Evolutionary conservation across 2,888 invertebrate genomes (phyloP).

Genomic region (Drosophila pseudotakahashii): DNA sequence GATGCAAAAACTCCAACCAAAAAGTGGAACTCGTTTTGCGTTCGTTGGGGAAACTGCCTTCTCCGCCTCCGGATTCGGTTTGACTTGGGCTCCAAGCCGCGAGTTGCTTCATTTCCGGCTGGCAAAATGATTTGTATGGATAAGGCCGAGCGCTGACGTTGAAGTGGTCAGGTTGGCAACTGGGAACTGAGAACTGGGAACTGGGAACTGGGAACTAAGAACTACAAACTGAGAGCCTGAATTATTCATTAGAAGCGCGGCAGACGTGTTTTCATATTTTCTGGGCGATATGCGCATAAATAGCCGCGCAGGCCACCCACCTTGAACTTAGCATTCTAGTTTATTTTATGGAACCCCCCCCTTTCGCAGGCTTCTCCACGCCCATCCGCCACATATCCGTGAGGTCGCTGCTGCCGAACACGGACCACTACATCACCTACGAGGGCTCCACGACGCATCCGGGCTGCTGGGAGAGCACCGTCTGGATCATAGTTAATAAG

Average conservation of each 20-base stretch:
- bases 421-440: slow-evolving; percentile 98
- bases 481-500: slow-evolving; percentile 99
- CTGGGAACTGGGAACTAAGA: slow-evolving; percentile 1
- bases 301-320: slow-evolving; percentile 25
- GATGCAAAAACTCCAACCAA: slow-evolving; percentile 38
- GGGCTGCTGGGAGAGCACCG: slow-evolving; percentile 99
- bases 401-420: slow-evolving; percentile 94
- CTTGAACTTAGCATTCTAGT: slow-evolving; percentile 44
- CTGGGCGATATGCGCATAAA: slow-evolving; percentile 47
- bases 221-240: slow-evolving; percentile 43
- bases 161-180: slow-evolving; percentile 51
- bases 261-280: slow-evolving; percentile 56
- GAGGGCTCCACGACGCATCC: slow-evolving; percentile 99
- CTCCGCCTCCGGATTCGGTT: slow-evolving; percentile 3
- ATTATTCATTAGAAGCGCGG: slow-evolving; percentile 65
- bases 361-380: slow-evolving; percentile 89
- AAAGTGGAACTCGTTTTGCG: background rate
- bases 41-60: background rate
- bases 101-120: slow-evolving; percentile 72
- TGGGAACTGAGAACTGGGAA: background rate
- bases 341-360: slow-evolving; percentile 20
- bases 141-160: slow-evolving; percentile 55
- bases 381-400: slow-evolving; percentile 94
- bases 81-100: slow-evolving; percentile 49
- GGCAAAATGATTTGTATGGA: slow-evolving; percentile 76